Percentiles rank a stretch among this genome's conserved stretches.
phyloP scores from a whole-genome alignment of 2,797 vertebrate genomes.

The Eidolon dupreanum region DNA sequence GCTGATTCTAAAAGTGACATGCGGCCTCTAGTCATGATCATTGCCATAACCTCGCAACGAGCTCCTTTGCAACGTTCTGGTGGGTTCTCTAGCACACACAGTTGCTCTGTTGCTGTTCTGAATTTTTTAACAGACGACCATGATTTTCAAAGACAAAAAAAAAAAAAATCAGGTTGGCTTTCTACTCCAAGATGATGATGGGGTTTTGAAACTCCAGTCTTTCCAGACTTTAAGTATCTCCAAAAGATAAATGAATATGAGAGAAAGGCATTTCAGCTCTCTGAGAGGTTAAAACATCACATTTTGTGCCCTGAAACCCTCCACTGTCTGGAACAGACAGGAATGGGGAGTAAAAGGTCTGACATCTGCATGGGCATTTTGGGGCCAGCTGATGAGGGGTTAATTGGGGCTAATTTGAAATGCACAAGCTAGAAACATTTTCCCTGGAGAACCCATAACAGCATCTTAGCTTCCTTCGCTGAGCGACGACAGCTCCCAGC shows the following conservation, averaged over 20 bases:
- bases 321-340: neutral
- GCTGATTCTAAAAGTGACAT: neutral
- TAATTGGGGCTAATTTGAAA: slow-evolving; percentile 49
- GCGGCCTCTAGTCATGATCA: neutral
- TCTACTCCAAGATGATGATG: slow-evolving; percentile 30
- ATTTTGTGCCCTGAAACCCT: neutral
- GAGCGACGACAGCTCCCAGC: neutral
- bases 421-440: neutral
- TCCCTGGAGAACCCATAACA: neutral
- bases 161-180: neutral
- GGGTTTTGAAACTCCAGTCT: neutral
- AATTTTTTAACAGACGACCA: neutral
- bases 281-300: neutral
- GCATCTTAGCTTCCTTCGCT: neutral
- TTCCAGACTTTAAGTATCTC: neutral
- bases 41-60: neutral
- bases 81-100: rapidly evolving
- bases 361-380: neutral
- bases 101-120: neutral
- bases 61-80: neutral
- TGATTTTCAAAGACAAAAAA: neutral
- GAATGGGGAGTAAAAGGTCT: neutral
- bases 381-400: neutral
- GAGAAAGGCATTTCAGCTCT: neutral
- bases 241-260: neutral